Evolutionary conservation across 2,797 vertebrate species (phyloP), one percentile per base, ranked within the genome.

Genomic region (Onychomys torridus): DNA sequence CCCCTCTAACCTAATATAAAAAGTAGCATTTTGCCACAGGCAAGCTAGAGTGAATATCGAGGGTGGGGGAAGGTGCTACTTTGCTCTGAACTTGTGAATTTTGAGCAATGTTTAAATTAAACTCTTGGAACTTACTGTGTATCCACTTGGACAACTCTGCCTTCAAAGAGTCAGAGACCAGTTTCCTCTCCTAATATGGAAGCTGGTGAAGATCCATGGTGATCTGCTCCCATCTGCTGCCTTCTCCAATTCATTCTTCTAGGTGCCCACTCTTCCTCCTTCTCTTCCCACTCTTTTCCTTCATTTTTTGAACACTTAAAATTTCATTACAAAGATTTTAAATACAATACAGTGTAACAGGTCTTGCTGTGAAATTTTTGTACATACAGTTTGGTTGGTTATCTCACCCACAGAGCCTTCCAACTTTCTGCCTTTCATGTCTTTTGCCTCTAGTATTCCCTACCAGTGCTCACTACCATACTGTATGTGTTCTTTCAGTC

Each of bases 21-120:
- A 97, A 96, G 89, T 65, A 95, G 91, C 94, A 90, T 96, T 96
- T 97, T 96, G 87, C 95, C 97, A 96, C 91, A 93, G 95, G 96
- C 96, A 97, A 93, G 25, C 57, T 78, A 93, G 55, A 63, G 52
- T 59, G 55, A 96, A 91, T 85, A 84, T 86, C 96, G 90, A 83
- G 83, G 90, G 32, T 55, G 11, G 32, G 11, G 46, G 43, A 14
- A 78, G 86, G 89, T 94, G 57, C 63, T 93, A 46, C 78, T 90
- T 94, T 17, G 19, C 77, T 96, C 87, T 95, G 84, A 96, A 95
- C 92, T 91, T 91, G 65, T 46, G 73, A 84, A 52, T 96, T 93
- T 79, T 85, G 65, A 95, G 67, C 21, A 87, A 57, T 67, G 37
- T 85, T 94, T 93, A 86, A 93, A 90, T 55, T 81, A 37, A 91